phyloP scores from a whole-genome alignment of 2,888 invertebrate species.

The Ochropleura plecta region DNA sequence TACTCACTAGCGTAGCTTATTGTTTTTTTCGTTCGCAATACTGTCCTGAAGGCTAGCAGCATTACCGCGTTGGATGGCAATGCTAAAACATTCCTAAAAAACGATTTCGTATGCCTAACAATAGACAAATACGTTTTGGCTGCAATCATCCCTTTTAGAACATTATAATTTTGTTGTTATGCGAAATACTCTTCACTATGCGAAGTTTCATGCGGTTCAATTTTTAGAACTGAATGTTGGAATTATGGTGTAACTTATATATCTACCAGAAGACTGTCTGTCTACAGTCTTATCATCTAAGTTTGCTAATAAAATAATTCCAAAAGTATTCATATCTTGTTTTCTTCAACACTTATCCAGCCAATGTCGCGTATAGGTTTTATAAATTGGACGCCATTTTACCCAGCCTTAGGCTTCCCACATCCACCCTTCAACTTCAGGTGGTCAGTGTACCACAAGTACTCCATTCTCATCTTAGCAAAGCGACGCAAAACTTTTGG shows the following conservation, averaged over 20 bases:
- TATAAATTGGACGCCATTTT: background rate
- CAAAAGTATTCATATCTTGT: background rate
- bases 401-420: background rate
- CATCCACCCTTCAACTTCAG: background rate
- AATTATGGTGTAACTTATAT: background rate
- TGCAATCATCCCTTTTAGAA: too few relatives aligned
- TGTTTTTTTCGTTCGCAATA: too few relatives aligned
- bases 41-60: too few relatives aligned
- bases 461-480: background rate
- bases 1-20: too few relatives aligned
- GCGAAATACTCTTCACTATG: background rate
- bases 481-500: background rate
- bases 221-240: background rate
- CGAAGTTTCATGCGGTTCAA: background rate
- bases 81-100: background rate
- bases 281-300: background rate
- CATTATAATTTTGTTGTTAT: background rate
- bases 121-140: background rate
- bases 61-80: too few relatives aligned
- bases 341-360: background rate
- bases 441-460: background rate
- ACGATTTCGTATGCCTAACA: background rate
- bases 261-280: background rate
- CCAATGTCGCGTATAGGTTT: background rate
- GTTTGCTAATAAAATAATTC: background rate